A percentile compares a stretch with the other conserved stretches of the same genome.
phyloP scores from a whole-genome alignment of 2,113 vertebrate species.

The Elephas maximus region DNA sequence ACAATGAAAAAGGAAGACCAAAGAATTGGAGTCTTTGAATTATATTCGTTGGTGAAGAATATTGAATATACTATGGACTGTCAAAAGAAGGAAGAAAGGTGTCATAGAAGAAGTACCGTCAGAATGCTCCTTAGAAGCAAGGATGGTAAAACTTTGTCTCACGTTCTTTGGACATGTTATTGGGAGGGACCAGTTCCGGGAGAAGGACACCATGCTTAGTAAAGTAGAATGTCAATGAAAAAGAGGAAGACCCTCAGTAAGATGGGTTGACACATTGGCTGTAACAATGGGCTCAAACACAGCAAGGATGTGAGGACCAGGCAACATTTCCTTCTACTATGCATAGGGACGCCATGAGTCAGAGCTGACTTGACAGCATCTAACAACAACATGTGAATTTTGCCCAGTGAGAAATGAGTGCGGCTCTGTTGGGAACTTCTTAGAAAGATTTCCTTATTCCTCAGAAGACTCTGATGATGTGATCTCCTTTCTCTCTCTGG shows the following conservation, averaged over 20 bases:
- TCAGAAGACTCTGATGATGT: neutral
- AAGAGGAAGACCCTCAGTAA: neutral
- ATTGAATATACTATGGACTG: neutral
- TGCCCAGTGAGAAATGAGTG: neutral
- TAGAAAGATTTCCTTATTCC: neutral
- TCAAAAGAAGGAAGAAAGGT: neutral
- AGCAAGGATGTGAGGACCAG: neutral
- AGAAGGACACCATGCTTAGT: neutral
- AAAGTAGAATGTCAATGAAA: neutral
- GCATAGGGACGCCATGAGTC: neutral
- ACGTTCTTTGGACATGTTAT: neutral
- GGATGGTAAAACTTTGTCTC: neutral
- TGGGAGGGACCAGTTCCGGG: neutral
- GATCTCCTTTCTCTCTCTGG: neutral
- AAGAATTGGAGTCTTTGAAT: neutral
- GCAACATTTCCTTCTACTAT: neutral
- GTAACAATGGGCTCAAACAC: neutral
- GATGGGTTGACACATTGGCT: neutral
- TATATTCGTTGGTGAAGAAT: neutral
- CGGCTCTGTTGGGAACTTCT: neutral
- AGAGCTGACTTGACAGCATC: neutral
- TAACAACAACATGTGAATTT: neutral
- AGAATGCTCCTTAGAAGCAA: neutral
- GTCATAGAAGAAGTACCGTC: neutral
- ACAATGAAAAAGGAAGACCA: neutral